Evolutionary conservation across 2,888 invertebrate genomes (phyloP), one percentile per base, ranked within the genome.

Genomic region (Sympetrum striolatum): DNA sequence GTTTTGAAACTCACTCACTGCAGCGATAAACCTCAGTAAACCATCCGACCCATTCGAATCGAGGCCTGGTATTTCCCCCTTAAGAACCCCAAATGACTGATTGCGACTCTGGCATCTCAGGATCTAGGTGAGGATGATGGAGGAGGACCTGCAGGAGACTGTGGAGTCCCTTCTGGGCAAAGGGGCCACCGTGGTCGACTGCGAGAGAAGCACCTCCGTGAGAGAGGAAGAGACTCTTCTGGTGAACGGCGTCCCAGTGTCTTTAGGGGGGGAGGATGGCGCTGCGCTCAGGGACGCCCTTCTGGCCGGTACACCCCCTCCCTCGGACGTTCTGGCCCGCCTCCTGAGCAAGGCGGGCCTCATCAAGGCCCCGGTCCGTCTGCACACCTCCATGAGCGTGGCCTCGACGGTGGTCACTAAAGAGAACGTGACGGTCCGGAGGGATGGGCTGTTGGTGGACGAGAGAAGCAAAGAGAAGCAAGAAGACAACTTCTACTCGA

Each of bases 161-260:
- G 96, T 96, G 91, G 96, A 96, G 93, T 96, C 96, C 92, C 96
- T 96, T 92, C 95, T 96, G 91, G 96, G 96, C 91, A 96, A 96
- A 92, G 96, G 96, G 91, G 96, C 95, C 48, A 96, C 96, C 94
- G 96, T 96, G 91, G 95, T 96, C 91, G 96, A 96, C 93, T 96
- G 96, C 93, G 96, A 96, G 93, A 96, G 96, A 92, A 96, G 96
- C 91, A 96, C 96, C n/a, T 95, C 96, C 91, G 95, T 96, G 90
- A 95, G 96, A 91, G 96, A 96, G 93, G 96, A 96, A 93, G 96
- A 96, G 93, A 95, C 96, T 90, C 93, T 96, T 80, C 94, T 96
- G 92, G 96, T 96, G 92, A 96, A 96, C 93, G 96, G 96, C 14
- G 95, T 96, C 90, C 96, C 96, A 10, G 96, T 96, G 37, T 95